Evolutionary conservation across 1,140 invertebrate species (phyloP).

Genomic region (Anthonomus grandis): DNA sequence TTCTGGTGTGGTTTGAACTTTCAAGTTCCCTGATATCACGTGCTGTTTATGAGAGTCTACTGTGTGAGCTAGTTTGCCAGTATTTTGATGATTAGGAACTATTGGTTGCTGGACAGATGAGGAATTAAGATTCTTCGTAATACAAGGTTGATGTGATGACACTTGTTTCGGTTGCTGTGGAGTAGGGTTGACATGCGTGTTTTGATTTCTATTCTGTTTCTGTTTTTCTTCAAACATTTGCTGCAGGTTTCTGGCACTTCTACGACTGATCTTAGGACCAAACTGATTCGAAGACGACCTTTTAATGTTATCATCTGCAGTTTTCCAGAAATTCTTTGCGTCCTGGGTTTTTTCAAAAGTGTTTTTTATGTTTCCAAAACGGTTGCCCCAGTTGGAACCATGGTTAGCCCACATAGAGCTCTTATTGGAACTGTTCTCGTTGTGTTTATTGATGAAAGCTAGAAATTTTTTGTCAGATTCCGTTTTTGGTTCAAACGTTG

Average conservation of each 20-base stretch:
- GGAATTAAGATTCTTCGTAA: not conserved
- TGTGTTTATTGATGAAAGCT: conserved; percentile 76
- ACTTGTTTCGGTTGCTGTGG: not conserved
- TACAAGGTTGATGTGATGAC: not conserved
- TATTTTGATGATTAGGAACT: not conserved
- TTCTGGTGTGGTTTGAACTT: conserved; percentile 45
- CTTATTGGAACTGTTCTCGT: conserved; percentile 48
- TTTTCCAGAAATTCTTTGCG: conserved; percentile 58
- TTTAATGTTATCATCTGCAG: conserved; percentile 49
- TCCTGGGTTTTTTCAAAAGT: conserved; percentile 64
- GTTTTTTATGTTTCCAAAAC: conserved; percentile 83
- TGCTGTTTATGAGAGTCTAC: conserved; percentile 26
- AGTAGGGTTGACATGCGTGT: not conserved
- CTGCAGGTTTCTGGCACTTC: conserved; percentile 46
- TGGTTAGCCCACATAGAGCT: conserved; percentile 42
- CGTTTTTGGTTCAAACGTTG: conserved; percentile 73
- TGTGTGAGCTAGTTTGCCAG: not conserved
- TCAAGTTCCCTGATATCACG: conserved; percentile 49
- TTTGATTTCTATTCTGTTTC: conserved; percentile 29
- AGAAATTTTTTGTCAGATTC: conserved; percentile 82
- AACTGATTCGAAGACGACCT: conserved; percentile 30
- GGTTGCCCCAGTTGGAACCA: conserved; percentile 50
- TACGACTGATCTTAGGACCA: conserved; percentile 47
- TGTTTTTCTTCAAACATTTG: conserved; percentile 48
- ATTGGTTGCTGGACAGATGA: not conserved